phyloP scores from a whole-genome alignment of 2,113 vertebrate species.

The Gila orcuttii region DNA sequence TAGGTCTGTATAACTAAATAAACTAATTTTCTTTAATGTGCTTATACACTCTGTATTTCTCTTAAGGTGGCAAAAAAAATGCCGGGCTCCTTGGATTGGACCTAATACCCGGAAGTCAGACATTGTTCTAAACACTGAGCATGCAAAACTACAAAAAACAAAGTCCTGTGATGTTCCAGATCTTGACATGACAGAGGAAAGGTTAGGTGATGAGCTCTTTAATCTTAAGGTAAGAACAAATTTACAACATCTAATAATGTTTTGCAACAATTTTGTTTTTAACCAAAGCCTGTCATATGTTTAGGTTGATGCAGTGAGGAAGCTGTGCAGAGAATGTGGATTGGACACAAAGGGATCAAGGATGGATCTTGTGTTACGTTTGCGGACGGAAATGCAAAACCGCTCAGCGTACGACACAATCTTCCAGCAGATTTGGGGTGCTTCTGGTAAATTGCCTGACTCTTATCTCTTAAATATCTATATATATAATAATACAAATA shows the following conservation, averaged over 20 bases:
- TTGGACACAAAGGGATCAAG: neutral
- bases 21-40: neutral
- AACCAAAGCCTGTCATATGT: neutral
- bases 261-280: neutral
- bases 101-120: neutral
- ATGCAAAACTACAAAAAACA: constrained; percentile 20
- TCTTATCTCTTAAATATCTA: neutral
- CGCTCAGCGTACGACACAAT: neutral
- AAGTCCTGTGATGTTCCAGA: constrained; percentile 6
- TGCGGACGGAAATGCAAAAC: neutral
- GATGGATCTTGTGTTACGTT: constrained; percentile 5
- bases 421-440: neutral
- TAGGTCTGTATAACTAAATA: neutral
- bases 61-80: constrained; percentile 3
- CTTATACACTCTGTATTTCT: constrained; percentile 1
- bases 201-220: constrained; percentile 4
- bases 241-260: neutral
- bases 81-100: constrained; percentile 5
- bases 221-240: neutral
- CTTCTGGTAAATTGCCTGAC: neutral
- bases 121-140: constrained; percentile 8
- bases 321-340: neutral
- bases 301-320: neutral
- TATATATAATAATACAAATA: neutral
- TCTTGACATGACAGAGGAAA: neutral